Percentiles rank a stretch among this genome's conserved stretches.
These are phyloP conservation scores for Microplitis demolitor DNA, from an alignment of 1,140 invertebrate genomes.

Conservation along the genomic window DNA sequence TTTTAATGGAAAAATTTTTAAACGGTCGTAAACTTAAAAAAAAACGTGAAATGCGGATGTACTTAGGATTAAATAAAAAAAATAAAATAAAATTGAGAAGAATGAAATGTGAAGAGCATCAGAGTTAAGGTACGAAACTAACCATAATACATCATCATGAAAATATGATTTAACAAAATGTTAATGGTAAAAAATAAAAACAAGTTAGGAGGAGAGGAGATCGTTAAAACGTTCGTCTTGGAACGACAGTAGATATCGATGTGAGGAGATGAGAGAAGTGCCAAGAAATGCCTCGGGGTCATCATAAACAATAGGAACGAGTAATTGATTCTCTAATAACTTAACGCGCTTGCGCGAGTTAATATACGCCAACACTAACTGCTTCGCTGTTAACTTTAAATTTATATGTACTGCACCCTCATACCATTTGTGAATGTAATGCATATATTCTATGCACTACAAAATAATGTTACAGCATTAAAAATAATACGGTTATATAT, in stretches of 20 bases:
- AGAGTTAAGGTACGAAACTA: background rate
- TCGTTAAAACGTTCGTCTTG: conserved; percentile 1
- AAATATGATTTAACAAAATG: conserved; percentile 21
- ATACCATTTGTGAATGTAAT: no score
- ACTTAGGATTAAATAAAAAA: background rate
- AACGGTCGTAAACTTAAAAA: no score
- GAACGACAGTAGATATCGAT: background rate
- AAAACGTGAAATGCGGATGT: background rate
- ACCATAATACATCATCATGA: background rate
- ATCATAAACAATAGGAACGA: conserved; percentile 61
- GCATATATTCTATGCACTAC: no score
- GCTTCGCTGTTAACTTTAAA: no score
- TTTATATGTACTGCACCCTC: no score
- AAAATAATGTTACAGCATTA: no score
- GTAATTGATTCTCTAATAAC: conserved; percentile 64
- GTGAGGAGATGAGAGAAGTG: background rate
- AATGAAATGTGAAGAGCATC: background rate
- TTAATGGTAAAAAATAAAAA: conserved; percentile 23
- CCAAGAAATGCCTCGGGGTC: conserved; percentile 45
- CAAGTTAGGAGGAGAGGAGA: background rate
- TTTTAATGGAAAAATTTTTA: no score
- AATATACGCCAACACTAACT: conserved; percentile 31
- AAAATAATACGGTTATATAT: no score
- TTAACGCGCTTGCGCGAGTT: conserved; percentile 56
- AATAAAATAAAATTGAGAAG: background rate